Evolutionary conservation across 2,113 vertebrate species (phyloP).

Genomic region (Rhinolophus ferrumequinum): DNA sequence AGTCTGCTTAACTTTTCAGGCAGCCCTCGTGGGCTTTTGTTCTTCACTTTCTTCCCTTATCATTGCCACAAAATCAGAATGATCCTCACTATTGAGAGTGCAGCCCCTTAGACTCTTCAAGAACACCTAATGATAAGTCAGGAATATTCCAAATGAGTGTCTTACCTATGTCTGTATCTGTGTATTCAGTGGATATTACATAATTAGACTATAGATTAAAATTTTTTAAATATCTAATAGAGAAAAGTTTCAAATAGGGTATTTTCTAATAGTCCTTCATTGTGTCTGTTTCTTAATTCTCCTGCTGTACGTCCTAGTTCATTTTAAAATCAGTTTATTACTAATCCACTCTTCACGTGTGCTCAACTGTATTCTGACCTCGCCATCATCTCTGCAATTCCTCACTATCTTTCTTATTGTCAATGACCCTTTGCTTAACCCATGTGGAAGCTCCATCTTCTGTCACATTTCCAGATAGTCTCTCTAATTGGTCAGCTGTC

Average conservation of each 20-base stretch:
- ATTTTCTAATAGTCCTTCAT: neutral
- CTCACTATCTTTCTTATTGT: neutral
- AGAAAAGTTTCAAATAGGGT: neutral
- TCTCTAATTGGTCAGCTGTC: neutral
- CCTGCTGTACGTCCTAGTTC: neutral
- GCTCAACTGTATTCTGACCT: neutral
- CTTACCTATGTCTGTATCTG: neutral
- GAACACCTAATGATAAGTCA: neutral
- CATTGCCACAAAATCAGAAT: neutral
- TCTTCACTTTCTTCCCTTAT: neutral
- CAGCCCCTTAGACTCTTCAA: neutral
- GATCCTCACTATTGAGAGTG: too few relatives aligned
- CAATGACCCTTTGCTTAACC: neutral
- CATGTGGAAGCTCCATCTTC: neutral
- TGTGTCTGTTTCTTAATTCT: neutral
- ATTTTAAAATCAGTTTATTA: neutral
- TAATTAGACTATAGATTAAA: neutral
- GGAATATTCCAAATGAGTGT: neutral
- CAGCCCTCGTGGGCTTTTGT: neutral
- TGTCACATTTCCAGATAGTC: neutral
- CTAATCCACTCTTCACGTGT: neutral
- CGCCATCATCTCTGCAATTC: accelerated
- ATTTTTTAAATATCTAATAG: neutral
- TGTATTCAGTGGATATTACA: neutral
- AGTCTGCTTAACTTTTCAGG: neutral